A percentile compares a stretch with the other conserved stretches of the same genome.
These are phyloP conservation scores for Misgurnus anguillicaudatus DNA, from an alignment of 2,113 vertebrate species.

Conservation along the genomic window DNA sequence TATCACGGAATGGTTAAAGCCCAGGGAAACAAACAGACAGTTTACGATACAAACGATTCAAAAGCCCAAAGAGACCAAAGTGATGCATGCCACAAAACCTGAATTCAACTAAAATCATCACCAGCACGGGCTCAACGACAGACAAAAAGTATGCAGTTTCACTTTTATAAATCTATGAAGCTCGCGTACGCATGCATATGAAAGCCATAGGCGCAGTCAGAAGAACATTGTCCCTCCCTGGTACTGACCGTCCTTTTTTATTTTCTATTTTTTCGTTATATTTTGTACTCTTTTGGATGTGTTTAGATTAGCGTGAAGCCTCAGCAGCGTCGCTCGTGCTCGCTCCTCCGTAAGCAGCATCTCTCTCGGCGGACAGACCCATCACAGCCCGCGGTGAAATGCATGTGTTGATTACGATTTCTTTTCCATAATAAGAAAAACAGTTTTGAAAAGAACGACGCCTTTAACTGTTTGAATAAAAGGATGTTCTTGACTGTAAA, in stretches of 20 bases:
- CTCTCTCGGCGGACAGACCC: conserved; percentile 60
- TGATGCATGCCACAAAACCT: conserved; percentile 45
- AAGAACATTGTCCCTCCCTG: conserved; percentile 51
- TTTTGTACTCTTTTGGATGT: conserved; percentile 46
- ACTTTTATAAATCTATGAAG: conserved; percentile 53
- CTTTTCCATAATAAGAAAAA: conserved; percentile 84
- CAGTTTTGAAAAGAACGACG: conserved; percentile 81
- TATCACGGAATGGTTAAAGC: conserved; percentile 62
- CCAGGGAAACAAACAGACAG: conserved; percentile 44
- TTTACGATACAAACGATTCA: conserved; percentile 46
- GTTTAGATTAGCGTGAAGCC: conserved; percentile 61
- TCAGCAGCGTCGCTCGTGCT: conserved; percentile 36
- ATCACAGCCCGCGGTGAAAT: conserved; percentile 82
- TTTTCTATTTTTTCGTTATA: conserved; percentile 26
- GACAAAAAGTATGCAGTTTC: conserved; percentile 50
- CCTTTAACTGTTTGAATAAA: conserved; percentile 87
- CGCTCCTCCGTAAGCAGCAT: conserved; percentile 52
- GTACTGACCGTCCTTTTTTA: conserved; percentile 61
- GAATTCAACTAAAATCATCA: conserved; percentile 58
- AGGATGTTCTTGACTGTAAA: conserved; percentile 86
- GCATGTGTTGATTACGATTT: conserved; percentile 88
- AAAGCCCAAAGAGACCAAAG: conserved; percentile 60
- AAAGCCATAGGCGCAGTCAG: conserved; percentile 64
- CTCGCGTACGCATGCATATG: conserved; percentile 67
- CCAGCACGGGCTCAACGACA: conserved; percentile 59